Evolutionary conservation across 2,888 invertebrate genomes (phyloP).

Genomic region (Melanostoma scalare): DNA sequence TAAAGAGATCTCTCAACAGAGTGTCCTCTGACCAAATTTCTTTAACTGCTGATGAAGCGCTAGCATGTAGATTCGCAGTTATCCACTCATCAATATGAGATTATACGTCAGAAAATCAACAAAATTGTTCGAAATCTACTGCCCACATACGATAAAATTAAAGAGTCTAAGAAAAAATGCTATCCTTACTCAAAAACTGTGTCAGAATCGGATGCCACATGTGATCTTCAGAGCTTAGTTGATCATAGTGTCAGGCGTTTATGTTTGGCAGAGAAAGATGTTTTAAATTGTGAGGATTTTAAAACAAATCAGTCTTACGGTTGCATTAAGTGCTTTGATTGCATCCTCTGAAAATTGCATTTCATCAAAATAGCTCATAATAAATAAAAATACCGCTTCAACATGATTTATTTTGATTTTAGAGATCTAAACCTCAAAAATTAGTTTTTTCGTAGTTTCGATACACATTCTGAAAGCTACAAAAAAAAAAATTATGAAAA

Average conservation of each 20-base stretch:
- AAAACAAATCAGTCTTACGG: too few relatives aligned
- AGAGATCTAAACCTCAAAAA: too few relatives aligned
- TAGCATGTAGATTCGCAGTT: conserved; percentile 4
- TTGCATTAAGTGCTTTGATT: too few relatives aligned
- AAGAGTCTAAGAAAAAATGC: conserved; percentile 8
- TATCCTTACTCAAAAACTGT: conserved; percentile 8
- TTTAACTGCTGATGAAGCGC: conserved; percentile 12
- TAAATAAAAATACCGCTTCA: too few relatives aligned
- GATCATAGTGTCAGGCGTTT: conserved; percentile 16
- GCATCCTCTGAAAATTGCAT: too few relatives aligned
- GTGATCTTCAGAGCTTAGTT: conserved; percentile 25
- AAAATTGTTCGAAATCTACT: conserved; percentile 9
- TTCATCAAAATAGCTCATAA: too few relatives aligned
- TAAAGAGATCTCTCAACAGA: neutral
- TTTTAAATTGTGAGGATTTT: neutral
- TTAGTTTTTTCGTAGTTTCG: too few relatives aligned
- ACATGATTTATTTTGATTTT: too few relatives aligned
- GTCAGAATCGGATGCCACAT: conserved; percentile 7
- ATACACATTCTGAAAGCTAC: too few relatives aligned
- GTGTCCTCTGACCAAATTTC: neutral
- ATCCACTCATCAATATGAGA: conserved; percentile 13
- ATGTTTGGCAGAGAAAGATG: conserved; percentile 15
- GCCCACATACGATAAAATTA: conserved; percentile 3
- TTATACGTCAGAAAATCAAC: conserved; percentile 7
- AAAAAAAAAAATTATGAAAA: too few relatives aligned